Evolutionary conservation across 2,797 vertebrate genomes (phyloP), one percentile per base, ranked within the genome.

Genomic region (Margarornis squamiger): DNA sequence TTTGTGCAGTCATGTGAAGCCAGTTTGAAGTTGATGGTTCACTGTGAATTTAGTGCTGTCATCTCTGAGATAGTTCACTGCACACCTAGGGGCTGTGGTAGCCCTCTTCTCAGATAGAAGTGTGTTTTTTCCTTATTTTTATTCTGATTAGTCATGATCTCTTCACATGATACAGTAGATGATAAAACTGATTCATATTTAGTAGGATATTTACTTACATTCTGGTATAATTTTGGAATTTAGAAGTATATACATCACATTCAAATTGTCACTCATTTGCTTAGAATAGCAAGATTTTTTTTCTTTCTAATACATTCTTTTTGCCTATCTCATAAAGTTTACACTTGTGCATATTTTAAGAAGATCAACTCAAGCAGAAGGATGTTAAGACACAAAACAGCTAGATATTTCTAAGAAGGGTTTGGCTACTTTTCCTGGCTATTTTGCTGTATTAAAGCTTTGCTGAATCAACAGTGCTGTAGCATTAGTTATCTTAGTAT

Each of bases 41-140:
- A 2, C 12, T 77, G 21, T 17, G 66, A 67, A 20, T 52, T 79
- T 0, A 3, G 23, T 51, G 46, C 34, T 75, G 27, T 49, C 55
- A 41, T 18, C n/a, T 59, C 24, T 0, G 0, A 43, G 36, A 9
- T 3, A 29, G 18, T 49, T 80, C 27, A 12, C 38, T 63, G 41
- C 7, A 2, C 23, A 9, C 24, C 12, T 29, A 22, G 4, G 9
- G 39, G 12, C 39, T 71, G 17, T 1, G 2, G 32, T 58, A 55
- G 10, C n/a, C 19, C n/a, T 36, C 1, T 1, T n/a, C 38, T 80
- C 21, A 43, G 43, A 27, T 0, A 43, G 24, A 92, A 93, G 29
- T 52, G 3, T 46, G 8, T 39, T 70, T 20, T n/a, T 86, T 62
- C n/a, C 39, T 26, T 41, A 11, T 55, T 75, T 72, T 72, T 14